phyloP scores from a whole-genome alignment of 2,888 invertebrate species.

The Lampropteryx suffumata region DNA sequence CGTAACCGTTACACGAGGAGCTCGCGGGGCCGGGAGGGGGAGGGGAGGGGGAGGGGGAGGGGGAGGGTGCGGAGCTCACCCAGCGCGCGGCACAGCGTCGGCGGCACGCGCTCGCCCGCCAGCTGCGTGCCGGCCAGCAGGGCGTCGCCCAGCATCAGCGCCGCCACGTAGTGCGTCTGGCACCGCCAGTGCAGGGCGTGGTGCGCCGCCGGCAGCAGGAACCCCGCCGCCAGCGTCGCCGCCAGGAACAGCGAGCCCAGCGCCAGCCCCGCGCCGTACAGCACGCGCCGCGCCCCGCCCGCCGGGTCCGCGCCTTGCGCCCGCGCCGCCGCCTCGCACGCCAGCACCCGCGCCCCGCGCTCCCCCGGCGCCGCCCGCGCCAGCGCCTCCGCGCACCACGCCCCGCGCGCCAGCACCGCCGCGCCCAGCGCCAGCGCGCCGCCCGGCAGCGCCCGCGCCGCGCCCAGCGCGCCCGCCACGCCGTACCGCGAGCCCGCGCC shows the following conservation, averaged over 20 bases:
- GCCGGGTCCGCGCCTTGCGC: constrained; percentile 44
- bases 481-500: constrained; percentile 73
- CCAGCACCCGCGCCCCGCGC: constrained; percentile 51
- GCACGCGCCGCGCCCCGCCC: constrained; percentile 81
- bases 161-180: constrained; percentile 93
- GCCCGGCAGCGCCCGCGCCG: constrained; percentile 52
- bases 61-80: constrained; percentile 82
- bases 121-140: constrained; percentile 91
- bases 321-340: constrained; percentile 80
- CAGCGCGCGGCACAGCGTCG: constrained; percentile 84
- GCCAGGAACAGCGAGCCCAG: constrained; percentile 92
- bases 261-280: constrained; percentile 90
- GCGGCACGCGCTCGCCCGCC: constrained; percentile 83
- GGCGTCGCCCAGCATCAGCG: constrained; percentile 91
- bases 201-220: constrained; percentile 90
- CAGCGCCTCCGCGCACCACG: constrained; percentile 77
- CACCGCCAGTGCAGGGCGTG: constrained; percentile 95
- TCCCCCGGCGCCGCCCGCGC: constrained; percentile 78
- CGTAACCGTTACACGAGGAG: constrained; percentile 19
- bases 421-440: constrained; percentile 84
- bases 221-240: constrained; percentile 90
- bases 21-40: not conserved
- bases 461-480: constrained; percentile 79
- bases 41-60: not conserved
- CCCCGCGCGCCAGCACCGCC: constrained; percentile 61